phyloP scores from a whole-genome alignment of 2,113 vertebrate species.

The Cricetomys ansorgei region DNA sequence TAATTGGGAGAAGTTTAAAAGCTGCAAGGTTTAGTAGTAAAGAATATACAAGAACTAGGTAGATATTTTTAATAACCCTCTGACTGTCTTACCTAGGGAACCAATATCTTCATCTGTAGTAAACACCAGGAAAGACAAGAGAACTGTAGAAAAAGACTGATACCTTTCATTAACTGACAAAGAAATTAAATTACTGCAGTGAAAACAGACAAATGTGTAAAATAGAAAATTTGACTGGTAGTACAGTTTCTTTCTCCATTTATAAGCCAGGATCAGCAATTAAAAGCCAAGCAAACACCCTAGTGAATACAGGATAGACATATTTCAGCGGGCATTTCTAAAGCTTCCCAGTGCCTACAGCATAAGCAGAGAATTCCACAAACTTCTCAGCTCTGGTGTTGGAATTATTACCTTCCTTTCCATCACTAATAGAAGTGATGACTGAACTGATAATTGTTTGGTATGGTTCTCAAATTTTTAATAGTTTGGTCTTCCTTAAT shows the following conservation, averaged over 20 bases:
- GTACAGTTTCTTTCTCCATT: neutral
- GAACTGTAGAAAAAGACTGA: neutral
- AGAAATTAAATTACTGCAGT: neutral
- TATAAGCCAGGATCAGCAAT: no score
- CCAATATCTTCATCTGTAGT: neutral
- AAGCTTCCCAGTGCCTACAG: neutral
- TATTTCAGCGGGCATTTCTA: neutral
- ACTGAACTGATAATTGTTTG: no score
- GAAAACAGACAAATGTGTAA: no score
- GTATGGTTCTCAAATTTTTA: no score
- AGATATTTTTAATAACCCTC: neutral
- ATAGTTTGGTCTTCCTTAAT: neutral
- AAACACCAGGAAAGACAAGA: neutral
- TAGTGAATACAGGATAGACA: neutral
- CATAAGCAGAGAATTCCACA: neutral
- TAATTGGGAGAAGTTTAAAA: neutral
- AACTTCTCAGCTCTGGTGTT: neutral
- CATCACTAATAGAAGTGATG: no score
- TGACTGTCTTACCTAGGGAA: neutral
- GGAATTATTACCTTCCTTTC: neutral
- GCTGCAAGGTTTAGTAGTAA: neutral
- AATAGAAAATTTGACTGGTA: neutral
- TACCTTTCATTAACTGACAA: neutral
- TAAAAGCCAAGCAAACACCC: neutral
- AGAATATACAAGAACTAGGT: neutral